Evolutionary conservation across 2,888 invertebrate genomes (phyloP).

Genomic region (Galerucella pusilla): DNA sequence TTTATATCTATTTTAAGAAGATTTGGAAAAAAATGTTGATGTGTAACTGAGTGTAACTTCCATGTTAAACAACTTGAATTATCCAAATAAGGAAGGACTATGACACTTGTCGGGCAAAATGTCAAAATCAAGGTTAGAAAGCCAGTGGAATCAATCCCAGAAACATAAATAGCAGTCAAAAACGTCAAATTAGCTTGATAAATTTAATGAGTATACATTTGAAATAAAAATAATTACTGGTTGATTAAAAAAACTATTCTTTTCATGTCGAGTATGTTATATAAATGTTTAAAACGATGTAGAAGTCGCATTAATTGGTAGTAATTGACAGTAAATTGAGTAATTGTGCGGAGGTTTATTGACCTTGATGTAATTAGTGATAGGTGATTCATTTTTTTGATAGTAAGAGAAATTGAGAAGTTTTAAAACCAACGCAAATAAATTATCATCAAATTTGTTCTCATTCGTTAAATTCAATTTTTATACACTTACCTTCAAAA

Average conservation of each 20-base stretch:
- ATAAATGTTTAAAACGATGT: constrained; percentile 19
- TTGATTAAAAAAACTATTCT: neutral
- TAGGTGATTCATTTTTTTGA: constrained; percentile 6
- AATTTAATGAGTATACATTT: too few species aligned
- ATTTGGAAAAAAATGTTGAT: too few species aligned
- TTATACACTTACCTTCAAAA: constrained; percentile 65
- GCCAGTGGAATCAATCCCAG: too few species aligned
- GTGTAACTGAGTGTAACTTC: too few species aligned
- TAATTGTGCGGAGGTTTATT: constrained; percentile 10
- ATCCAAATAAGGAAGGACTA: too few species aligned
- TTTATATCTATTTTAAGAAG: too few species aligned
- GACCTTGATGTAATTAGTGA: constrained; percentile 13
- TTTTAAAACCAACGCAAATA: too few species aligned
- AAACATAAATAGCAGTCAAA: neutral
- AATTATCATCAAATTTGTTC: too few species aligned
- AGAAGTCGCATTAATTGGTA: constrained; percentile 20
- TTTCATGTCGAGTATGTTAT: neutral
- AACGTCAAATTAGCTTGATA: neutral
- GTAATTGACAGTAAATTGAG: constrained; percentile 14
- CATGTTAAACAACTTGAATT: too few species aligned
- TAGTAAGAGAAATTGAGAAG: neutral
- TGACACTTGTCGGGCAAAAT: too few species aligned
- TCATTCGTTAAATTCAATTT: neutral
- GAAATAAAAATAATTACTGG: too few species aligned
- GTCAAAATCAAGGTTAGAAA: too few species aligned